Percentiles rank a stretch among this genome's conserved stretches.
phyloP scores from a whole-genome alignment of 1,140 invertebrate genomes.

The Bradynema listronoti region DNA sequence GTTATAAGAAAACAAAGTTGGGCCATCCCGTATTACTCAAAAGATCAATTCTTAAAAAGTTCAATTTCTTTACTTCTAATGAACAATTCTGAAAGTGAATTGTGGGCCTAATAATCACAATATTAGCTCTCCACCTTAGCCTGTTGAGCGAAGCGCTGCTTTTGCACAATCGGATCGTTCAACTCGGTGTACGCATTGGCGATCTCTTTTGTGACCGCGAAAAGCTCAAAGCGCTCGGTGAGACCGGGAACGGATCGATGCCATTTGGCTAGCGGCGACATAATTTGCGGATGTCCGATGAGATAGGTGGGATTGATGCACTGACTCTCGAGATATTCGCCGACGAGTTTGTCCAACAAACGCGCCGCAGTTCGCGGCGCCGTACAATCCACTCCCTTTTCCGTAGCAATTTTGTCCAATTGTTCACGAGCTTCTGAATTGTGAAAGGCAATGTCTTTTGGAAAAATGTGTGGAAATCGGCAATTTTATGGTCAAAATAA shows the following conservation, averaged over 20 bases:
- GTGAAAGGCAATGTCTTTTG: too few species aligned
- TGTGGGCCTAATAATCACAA: neutral
- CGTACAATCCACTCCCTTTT: conserved; percentile 83
- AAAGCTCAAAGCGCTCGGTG: conserved; percentile 94
- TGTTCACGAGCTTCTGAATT: conserved; percentile 67
- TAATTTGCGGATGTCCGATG: conserved; percentile 92
- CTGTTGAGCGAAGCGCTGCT: conserved; percentile 87
- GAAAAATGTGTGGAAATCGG: too few species aligned
- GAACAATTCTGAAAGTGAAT: conserved; percentile 2
- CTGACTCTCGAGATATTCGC: conserved; percentile 87
- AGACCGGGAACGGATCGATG: conserved; percentile 78
- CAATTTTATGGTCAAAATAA: conserved; percentile 19
- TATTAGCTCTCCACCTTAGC: conserved; percentile 65
- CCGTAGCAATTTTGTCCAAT: conserved; percentile 74
- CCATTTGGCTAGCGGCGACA: conserved; percentile 97
- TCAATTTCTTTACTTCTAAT: too few species aligned
- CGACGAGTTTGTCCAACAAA: conserved; percentile 85
- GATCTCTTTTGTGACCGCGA: conserved; percentile 92
- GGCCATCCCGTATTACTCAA: too few species aligned
- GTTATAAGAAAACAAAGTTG: too few species aligned
- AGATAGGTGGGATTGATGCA: conserved; percentile 97
- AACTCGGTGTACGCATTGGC: conserved; percentile 98
- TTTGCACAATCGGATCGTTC: conserved; percentile 90
- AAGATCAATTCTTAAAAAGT: too few species aligned
- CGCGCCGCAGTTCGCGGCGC: conserved; percentile 81